phyloP scores from a whole-genome alignment of 2,113 vertebrate species.

The Gadus chalcogrammus region DNA sequence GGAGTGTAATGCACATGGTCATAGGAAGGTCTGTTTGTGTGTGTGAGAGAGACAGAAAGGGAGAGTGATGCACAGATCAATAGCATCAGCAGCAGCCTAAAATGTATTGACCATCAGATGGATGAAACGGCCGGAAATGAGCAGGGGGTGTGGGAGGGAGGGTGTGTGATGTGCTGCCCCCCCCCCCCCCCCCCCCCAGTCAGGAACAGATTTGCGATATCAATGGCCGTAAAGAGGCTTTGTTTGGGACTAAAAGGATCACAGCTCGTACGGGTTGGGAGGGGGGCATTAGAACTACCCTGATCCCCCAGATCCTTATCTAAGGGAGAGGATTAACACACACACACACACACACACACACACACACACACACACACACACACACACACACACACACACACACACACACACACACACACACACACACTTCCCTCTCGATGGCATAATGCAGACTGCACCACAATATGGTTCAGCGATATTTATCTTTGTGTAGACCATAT shows the following conservation, averaged over 20 bases:
- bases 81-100: conserved; percentile 61
- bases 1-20: conserved; percentile 63
- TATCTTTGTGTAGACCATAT: too few species aligned
- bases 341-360: conserved; percentile 15
- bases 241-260: conserved; percentile 77
- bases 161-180: conserved; percentile 22
- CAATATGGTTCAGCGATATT: neutral
- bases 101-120: conserved; percentile 71
- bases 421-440: neutral
- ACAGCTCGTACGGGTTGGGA: conserved; percentile 52
- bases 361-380: conserved; percentile 18
- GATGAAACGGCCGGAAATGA: conserved; percentile 67
- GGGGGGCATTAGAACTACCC: conserved; percentile 62
- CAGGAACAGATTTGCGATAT: conserved; percentile 75
- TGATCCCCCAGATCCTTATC: conserved; percentile 64
- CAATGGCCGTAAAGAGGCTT: conserved; percentile 78
- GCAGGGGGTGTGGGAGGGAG: conserved; percentile 27
- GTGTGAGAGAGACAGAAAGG: conserved; percentile 15
- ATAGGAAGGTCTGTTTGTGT: conserved; percentile 36
- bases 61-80: conserved; percentile 46
- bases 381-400: neutral
- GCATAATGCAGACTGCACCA: neutral
- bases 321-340: conserved; percentile 36
- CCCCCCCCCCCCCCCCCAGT: conserved; percentile 14
- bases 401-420: conserved; percentile 10